phyloP scores from a whole-genome alignment of 2,113 vertebrate species.

The Macheiramphus alcinus region DNA sequence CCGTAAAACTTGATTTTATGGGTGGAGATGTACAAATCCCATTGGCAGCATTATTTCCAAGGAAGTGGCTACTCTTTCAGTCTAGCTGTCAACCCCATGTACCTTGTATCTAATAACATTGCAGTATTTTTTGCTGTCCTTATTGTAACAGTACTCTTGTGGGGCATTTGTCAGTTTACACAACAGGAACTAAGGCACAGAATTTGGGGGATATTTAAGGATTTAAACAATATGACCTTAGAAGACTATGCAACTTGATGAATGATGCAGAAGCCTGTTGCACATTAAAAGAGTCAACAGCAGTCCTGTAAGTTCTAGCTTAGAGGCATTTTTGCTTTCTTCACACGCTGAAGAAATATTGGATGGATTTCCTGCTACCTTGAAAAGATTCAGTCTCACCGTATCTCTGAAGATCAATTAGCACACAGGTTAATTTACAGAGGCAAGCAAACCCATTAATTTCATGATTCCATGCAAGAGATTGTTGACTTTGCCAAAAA shows the following conservation, averaged over 20 bases:
- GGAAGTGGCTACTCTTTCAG: neutral
- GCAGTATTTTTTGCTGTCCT: neutral
- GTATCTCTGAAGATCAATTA: neutral
- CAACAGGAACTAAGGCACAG: neutral
- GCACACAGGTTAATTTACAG: neutral
- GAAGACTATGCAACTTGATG: accelerated
- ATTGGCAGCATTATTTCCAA: neutral
- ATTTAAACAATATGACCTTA: neutral
- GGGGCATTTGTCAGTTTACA: neutral
- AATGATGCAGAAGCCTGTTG: neutral
- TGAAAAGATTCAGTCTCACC: neutral
- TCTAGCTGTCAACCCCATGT: neutral
- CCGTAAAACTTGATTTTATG: neutral
- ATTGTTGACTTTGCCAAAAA: neutral
- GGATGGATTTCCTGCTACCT: neutral
- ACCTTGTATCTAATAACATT: neutral
- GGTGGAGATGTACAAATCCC: neutral
- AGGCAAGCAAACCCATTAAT: accelerated
- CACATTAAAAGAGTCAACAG: neutral
- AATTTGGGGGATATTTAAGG: neutral
- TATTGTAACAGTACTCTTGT: neutral
- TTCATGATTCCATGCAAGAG: neutral
- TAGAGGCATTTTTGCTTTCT: neutral
- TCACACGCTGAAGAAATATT: accelerated
- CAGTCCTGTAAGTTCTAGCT: neutral